Percentiles rank a stretch among this genome's conserved stretches.
phyloP scores from a whole-genome alignment of 2,113 vertebrate genomes.

The Neodon shergylaensis region DNA sequence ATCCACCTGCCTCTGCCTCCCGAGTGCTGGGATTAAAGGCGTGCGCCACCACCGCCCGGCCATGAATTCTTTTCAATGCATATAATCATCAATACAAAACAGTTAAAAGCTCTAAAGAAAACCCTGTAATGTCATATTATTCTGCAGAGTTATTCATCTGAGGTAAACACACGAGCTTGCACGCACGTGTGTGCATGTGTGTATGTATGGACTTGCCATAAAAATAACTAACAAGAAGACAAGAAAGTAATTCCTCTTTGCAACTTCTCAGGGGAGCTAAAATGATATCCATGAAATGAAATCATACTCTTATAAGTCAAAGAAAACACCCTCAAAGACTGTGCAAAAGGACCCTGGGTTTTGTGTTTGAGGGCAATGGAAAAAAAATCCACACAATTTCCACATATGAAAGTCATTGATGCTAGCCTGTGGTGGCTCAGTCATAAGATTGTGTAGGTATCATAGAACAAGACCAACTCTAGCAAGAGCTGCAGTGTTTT shows the following conservation, averaged over 20 bases:
- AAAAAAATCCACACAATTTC: not conserved
- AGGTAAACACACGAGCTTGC: not conserved
- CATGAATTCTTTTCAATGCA: not conserved
- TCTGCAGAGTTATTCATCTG: not conserved
- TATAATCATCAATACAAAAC: not conserved
- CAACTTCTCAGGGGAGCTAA: not conserved
- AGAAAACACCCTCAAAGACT: conserved; percentile 32
- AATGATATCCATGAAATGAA: conserved; percentile 39
- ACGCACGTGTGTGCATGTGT: not conserved
- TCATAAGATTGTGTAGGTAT: not conserved
- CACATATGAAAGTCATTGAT: not conserved
- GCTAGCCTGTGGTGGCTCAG: not conserved
- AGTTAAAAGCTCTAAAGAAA: not conserved
- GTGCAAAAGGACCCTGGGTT: not conserved
- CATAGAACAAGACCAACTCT: not conserved
- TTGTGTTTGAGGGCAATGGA: conserved; percentile 10
- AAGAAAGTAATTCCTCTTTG: not conserved
- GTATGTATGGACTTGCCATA: not conserved
- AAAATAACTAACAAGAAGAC: not conserved
- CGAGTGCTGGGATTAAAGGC: no score
- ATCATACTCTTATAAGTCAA: not conserved
- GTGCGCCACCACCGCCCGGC: no score
- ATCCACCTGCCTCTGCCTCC: no score
- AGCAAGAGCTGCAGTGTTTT: not conserved
- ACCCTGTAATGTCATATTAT: not conserved